phyloP scores from a whole-genome alignment of 2,888 invertebrate species.

The Caenorhabditis imperialis region DNA sequence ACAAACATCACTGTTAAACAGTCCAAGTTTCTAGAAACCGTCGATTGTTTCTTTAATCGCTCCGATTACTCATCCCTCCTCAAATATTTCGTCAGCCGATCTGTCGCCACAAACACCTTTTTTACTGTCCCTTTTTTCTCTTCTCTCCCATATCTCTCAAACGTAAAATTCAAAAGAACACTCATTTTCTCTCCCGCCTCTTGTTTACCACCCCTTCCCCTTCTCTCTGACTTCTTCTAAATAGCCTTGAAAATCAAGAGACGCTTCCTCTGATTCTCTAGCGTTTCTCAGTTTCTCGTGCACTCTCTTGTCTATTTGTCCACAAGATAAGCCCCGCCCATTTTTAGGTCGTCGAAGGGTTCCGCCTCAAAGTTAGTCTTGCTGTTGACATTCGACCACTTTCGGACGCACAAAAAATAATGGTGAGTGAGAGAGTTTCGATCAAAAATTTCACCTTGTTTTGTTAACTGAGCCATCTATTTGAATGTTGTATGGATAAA shows the following conservation, averaged over 20 bases:
- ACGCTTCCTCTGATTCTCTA: constrained; percentile 14
- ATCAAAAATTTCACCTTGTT: constrained; percentile 4
- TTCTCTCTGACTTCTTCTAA: constrained; percentile 1
- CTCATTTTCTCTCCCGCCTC: constrained; percentile 20
- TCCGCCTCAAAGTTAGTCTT: constrained; percentile 17
- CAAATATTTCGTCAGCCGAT: constrained; percentile 20
- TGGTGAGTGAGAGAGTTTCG: constrained; percentile 2
- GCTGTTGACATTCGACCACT: constrained; percentile 33
- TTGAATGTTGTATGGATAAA: too few relatives aligned
- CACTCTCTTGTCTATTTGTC: constrained; percentile 24
- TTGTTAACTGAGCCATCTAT: too few relatives aligned
- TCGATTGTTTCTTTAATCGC: not conserved
- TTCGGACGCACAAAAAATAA: constrained; percentile 7
- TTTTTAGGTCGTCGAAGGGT: constrained; percentile 27
- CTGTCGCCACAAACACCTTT: constrained; percentile 11
- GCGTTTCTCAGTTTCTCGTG: not conserved
- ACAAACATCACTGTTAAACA: too few relatives aligned
- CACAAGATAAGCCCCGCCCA: constrained; percentile 26
- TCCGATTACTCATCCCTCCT: constrained; percentile 21
- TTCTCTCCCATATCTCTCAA: not conserved
- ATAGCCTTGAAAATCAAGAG: not conserved
- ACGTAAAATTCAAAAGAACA: constrained; percentile 33
- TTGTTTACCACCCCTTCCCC: constrained; percentile 26
- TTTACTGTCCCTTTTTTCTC: constrained; percentile 21
- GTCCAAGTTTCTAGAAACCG: not conserved